These are phyloP conservation scores for Haliaeetus leucogaster DNA, from an alignment of 2,113 vertebrate species.

Conservation along the genomic window DNA sequence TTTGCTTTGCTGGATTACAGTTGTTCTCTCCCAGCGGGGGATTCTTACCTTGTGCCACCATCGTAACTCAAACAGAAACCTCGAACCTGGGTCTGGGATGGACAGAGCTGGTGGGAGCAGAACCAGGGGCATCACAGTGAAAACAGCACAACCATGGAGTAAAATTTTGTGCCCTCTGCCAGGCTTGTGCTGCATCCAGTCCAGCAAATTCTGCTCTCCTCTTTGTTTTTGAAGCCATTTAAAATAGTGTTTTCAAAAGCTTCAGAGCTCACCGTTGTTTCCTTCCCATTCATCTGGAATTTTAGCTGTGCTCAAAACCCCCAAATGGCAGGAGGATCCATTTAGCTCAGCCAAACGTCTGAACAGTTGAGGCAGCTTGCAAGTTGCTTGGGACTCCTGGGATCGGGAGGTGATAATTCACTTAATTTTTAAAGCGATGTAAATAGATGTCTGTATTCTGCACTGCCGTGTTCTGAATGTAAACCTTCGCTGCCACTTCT, in stretches of 20 bases:
- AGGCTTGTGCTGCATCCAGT: background rate
- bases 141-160: no score
- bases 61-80: background rate
- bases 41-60: background rate
- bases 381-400: background rate
- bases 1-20: background rate
- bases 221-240: background rate
- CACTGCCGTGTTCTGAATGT: background rate
- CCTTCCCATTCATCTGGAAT: background rate
- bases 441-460: background rate
- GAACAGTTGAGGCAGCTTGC: background rate
- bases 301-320: background rate
- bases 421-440: background rate
- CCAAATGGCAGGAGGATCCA: background rate
- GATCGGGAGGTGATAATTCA: background rate
- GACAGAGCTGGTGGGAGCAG: background rate
- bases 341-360: background rate
- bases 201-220: background rate
- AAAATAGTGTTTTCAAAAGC: background rate
- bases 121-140: fast-evolving
- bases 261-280: background rate
- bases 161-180: background rate
- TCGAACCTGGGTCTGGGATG: background rate
- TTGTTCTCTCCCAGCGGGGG: background rate
- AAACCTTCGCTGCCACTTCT: background rate